Evolutionary conservation across 2,113 vertebrate genomes (phyloP).

Genomic region (Siniperca chuatsi): DNA sequence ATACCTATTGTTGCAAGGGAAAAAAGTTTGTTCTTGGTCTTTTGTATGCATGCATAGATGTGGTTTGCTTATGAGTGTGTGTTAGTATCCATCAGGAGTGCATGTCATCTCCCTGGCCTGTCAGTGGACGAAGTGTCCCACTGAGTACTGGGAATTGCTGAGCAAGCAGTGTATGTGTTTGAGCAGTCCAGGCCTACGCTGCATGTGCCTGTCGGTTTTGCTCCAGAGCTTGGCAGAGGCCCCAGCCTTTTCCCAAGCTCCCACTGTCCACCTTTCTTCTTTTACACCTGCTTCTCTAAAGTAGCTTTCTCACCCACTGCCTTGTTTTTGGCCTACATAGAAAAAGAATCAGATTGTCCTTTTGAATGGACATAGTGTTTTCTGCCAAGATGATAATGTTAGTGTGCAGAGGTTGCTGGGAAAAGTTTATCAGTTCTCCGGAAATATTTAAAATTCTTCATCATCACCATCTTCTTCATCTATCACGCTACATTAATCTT

Average conservation of each 20-base stretch:
- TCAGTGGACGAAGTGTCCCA: constrained; percentile 34
- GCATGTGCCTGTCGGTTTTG: constrained; percentile 48
- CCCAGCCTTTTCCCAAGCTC: constrained; percentile 33
- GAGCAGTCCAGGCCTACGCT: constrained; percentile 35
- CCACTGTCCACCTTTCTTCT: constrained; percentile 48
- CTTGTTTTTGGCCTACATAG: not conserved
- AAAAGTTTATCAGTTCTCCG: too few relatives aligned
- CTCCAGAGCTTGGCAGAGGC: constrained; percentile 53
- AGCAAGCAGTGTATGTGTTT: constrained; percentile 37
- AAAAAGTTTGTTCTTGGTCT: constrained; percentile 47
- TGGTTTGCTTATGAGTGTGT: constrained; percentile 41
- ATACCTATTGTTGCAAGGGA: constrained; percentile 49
- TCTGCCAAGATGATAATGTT: not conserved
- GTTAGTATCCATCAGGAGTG: constrained; percentile 42
- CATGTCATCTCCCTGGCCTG: constrained; percentile 34
- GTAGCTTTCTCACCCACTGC: constrained; percentile 25
- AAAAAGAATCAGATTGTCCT: not conserved
- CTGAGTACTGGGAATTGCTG: constrained; percentile 52
- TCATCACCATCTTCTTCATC: too few relatives aligned
- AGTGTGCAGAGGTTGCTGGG: not conserved
- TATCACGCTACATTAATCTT: not conserved
- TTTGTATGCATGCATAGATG: constrained; percentile 39
- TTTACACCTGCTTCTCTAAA: constrained; percentile 61
- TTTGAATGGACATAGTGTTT: not conserved
- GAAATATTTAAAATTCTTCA: too few relatives aligned